Evolutionary conservation across 1,140 invertebrate genomes (phyloP).

Genomic region (Melitaea cinxia): DNA sequence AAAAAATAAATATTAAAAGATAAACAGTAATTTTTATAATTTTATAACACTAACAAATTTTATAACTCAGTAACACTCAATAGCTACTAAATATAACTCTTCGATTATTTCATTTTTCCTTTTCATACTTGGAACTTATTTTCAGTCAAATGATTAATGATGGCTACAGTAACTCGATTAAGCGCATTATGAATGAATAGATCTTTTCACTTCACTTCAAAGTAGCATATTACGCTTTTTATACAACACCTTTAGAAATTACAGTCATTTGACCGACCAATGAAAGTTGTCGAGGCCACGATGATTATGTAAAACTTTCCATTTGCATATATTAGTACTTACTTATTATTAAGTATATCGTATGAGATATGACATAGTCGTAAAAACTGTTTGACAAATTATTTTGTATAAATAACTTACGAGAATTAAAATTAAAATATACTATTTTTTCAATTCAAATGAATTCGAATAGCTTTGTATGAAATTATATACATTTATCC

Average conservation of each 20-base stretch:
- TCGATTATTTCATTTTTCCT: not conserved
- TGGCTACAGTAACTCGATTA: not conserved
- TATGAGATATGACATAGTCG: not conserved
- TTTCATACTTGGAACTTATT: not conserved
- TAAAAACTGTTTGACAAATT: not conserved
- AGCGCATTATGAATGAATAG: not conserved
- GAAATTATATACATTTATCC: not conserved
- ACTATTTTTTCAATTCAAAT: too few relatives aligned
- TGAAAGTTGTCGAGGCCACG: not conserved
- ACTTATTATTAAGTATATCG: too few relatives aligned
- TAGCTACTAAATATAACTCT: too few relatives aligned
- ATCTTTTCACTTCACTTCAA: not conserved
- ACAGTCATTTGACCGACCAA: not conserved
- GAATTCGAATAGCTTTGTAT: not conserved
- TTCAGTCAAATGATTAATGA: constrained; percentile 1
- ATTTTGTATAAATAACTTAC: not conserved
- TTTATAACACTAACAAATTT: too few relatives aligned
- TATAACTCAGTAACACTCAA: too few relatives aligned
- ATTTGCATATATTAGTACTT: not conserved
- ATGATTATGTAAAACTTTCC: not conserved
- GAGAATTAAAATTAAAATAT: too few relatives aligned
- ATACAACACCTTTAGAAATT: not conserved
- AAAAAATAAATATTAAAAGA: too few relatives aligned
- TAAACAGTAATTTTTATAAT: too few relatives aligned
- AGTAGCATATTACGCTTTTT: not conserved